Evolutionary conservation across 2,113 vertebrate species (phyloP), one percentile per base, ranked within the genome.

Genomic region (Dendropsophus ebraccatus): DNA sequence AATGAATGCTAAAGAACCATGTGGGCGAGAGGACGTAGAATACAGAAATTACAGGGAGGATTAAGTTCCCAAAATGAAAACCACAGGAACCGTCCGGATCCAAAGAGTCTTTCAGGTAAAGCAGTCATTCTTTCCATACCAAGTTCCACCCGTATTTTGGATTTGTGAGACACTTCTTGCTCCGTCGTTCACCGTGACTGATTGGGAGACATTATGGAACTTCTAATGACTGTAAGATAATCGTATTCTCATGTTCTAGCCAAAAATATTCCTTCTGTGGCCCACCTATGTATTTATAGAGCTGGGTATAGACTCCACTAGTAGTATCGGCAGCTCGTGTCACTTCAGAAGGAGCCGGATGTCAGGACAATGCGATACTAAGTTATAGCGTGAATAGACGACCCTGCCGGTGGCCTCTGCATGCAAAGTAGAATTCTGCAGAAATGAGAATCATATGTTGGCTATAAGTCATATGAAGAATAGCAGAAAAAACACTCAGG

Each of bases 161-260:
- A 37, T 19, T 52, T 32, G 28, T 2, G 13, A 82, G 19, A 5
- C 28, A 28, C 35, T 21, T 56, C 28, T 78, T 32, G 80, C 47
- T 8, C 13, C 70, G n/a, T 65, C 28, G 65, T 47, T 65, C 65
- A 62, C 11, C 37, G 30, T 81, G 56, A 81, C 54, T 49, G n/a
- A 62, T 81, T 81, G 17, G 28, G 23, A 47, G 56, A 65, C 32
- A 62, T 80, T 80, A 80, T 80, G 77, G 60, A 60, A 80, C 54
- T 1, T 45, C 37, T 62, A 54, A 54, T 77, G 54, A 54, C 16
- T 54, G 75, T 54, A 1, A 28, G 37, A 12, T 52, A 30, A 52
- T 19, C 5, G 17, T 52, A 76, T 30, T 76, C n/a, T 30, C 19
- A 9, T 2, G 13, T 30, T 52, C 11, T 76, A 25, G 5, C 2